Conservation (phyloP, 2,113 vertebrate species). For the Propithecus coquereli region DNA sequence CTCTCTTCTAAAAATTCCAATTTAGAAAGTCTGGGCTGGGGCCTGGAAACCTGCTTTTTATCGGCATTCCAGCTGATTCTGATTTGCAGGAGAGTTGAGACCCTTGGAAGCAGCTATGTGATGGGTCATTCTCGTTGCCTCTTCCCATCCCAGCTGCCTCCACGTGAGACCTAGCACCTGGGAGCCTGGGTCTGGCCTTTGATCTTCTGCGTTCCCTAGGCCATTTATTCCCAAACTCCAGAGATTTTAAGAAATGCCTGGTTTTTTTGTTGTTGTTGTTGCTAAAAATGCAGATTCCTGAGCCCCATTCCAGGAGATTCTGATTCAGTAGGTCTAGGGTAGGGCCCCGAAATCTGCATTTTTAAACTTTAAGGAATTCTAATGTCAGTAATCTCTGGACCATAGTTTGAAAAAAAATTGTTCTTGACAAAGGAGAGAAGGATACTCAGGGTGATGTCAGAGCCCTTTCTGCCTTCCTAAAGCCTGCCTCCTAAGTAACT, state of each 20-base stretch:
- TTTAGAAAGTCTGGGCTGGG: neutral
- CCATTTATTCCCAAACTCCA: neutral
- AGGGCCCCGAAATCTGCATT: neutral
- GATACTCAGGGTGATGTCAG: neutral
- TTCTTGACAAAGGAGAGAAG: neutral
- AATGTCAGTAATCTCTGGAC: neutral
- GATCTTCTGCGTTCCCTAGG: neutral
- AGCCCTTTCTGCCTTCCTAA: neutral
- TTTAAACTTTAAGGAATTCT: neutral
- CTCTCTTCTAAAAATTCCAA: neutral
- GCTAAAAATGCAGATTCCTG: neutral
- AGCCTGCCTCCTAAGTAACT: neutral
- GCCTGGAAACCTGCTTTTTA: neutral
- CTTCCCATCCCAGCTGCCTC: neutral
- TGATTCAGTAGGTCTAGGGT: neutral
- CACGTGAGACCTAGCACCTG: neutral
- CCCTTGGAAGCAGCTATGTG: neutral
- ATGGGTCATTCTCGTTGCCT: neutral
- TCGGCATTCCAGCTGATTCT: neutral
- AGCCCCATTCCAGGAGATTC: neutral
- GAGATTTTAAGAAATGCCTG: neutral
- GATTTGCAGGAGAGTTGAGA: neutral
- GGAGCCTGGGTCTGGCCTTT: neutral
- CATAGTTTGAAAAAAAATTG: neutral
- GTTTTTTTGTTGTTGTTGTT: neutral